Base-by-base conservation (phyloP, 2,113 vertebrate species). In the Ptilonorhynchus violaceus region DNA sequence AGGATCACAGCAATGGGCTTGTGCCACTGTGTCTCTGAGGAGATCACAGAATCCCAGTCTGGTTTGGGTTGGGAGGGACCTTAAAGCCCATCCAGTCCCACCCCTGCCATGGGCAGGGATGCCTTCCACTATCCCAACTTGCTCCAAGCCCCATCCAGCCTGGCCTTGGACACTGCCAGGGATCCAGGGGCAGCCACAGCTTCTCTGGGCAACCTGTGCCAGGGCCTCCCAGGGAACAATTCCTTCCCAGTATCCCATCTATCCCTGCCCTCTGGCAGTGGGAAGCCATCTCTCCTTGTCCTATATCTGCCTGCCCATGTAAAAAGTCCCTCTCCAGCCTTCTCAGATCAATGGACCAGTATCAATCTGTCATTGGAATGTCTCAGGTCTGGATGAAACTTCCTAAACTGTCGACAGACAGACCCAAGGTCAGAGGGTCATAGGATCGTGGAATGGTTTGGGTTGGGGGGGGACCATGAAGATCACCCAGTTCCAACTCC, bases 71-170 rank as follows among this genome's bases (percentile, higher is more conserved):
- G 33, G 50, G 16, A 60, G 46, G 37, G 24, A 60, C 33, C 19
- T 6, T 0, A 44, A 4, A 75, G 0, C 15, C 0, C 52, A 4
- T 0, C 50, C 60, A 52, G 44, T 7, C 11, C 52, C 68, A 27
- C 6, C 27, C 25, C 58, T 15, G 59, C 31, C 59, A 11, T 23
- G 50, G 44, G 42, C 67, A 88, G 86, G 35, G 44, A 44, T 52
- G 33, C 33, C 77, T 89, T 0, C 68, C 86, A 33, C 44, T 52
- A 30, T 13, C 8, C 37, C 73, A 77, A 49, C 44, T 11, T 46
- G 53, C 23, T 47, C 77, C 50, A 16, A 80, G 53, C 56, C 73
- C 53, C 28, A 52, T 4, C 66, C 66, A 88, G 0, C n/a, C 73
- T 72, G 77, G 52, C 76, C 59, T 44, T 11, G 52, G 77, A 3